Evolutionary conservation across 2,113 vertebrate genomes (phyloP).

Genomic region (Mustela lutreola): DNA sequence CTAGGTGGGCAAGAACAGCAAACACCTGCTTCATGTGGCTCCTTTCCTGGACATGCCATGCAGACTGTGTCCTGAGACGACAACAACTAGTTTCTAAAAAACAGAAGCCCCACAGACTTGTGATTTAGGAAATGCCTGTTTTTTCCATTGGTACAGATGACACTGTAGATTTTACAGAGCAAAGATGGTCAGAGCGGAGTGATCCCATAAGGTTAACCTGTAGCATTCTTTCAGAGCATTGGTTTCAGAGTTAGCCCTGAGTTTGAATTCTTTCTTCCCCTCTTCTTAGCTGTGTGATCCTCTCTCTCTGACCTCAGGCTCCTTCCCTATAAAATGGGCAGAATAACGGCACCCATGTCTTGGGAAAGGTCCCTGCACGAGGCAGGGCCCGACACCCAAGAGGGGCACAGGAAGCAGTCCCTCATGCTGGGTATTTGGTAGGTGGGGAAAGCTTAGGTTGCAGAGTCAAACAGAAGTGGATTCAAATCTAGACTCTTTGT

Average conservation of each 20-base stretch:
- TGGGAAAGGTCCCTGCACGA: neutral
- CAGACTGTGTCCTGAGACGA: neutral
- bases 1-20: neutral
- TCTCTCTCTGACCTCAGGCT: neutral
- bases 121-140: neutral
- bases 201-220: neutral
- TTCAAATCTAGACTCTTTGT: neutral
- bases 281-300: neutral
- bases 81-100: neutral
- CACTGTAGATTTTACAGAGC: neutral
- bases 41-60: neutral
- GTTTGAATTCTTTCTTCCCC: neutral
- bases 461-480: neutral
- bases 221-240: neutral
- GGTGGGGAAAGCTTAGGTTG: neutral
- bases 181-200: neutral
- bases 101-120: neutral
- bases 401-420: rapidly evolving
- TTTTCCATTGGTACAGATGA: neutral
- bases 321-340: neutral
- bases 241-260: neutral
- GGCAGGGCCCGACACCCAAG: neutral
- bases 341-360: neutral
- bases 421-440: neutral
- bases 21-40: neutral